Evolutionary conservation across 2,113 vertebrate genomes (phyloP).

Genomic region (Meles meles): DNA sequence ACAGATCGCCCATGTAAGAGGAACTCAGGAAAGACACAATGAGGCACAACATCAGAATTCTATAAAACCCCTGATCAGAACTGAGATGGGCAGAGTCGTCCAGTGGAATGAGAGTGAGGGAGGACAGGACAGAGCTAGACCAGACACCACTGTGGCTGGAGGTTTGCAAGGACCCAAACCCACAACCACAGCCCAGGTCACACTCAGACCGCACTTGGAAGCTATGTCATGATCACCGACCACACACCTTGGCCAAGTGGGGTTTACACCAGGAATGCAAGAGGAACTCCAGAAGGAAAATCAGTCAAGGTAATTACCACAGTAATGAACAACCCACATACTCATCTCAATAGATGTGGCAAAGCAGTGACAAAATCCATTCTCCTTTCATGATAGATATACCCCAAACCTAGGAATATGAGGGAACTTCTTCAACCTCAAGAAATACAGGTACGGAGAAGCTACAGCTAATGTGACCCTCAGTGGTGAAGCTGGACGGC

Average conservation of each 20-base stretch:
- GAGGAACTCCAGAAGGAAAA: background rate
- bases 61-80: background rate
- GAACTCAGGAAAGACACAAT: background rate
- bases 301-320: background rate
- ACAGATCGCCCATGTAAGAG: background rate
- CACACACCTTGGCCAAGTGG: fast-evolving
- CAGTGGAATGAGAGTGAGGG: background rate
- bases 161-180: background rate
- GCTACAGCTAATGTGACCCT: background rate
- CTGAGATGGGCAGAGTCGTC: background rate
- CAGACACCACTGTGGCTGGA: fast-evolving
- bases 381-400: background rate
- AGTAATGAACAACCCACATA: background rate
- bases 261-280: background rate
- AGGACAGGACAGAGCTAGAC: fast-evolving
- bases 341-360: background rate
- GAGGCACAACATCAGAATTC: fast-evolving
- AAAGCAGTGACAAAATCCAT: background rate
- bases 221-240: background rate
- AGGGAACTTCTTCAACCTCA: background rate
- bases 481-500: background rate
- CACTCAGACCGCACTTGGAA: fast-evolving
- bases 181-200: background rate
- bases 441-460: background rate
- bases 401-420: background rate